Evolutionary conservation across 2,797 vertebrate species (phyloP), one percentile per base, ranked within the genome.

Genomic region (Lindbergichthys nudifrons): DNA sequence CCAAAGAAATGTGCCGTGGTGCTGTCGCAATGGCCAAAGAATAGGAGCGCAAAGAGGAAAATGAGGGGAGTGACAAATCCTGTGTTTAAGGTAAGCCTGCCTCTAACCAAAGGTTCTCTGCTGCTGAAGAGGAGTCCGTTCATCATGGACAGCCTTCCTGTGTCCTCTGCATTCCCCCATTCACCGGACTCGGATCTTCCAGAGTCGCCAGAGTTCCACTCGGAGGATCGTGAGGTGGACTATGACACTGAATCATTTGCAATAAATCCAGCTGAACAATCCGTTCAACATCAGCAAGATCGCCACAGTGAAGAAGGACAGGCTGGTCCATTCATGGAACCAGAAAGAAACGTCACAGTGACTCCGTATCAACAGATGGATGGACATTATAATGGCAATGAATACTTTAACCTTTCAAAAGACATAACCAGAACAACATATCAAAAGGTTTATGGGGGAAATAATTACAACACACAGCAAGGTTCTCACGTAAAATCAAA

Each of bases 71-170:
- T 9, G 48, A 65, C 26, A 10, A 15, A 75, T 6, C 70, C 92
- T n/a, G 85, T 92, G 72, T 95, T 95, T 70, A 93, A 84, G 56
- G 91, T 95, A 73, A 93, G 88, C 75, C 65, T 94, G 64, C 89
- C 90, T 21, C 36, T 93, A 54, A 80, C n/a, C 43, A 23, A 83
- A 65, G 89, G 91, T 30, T 45, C 75, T 0, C 6, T 93, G 45
- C 79, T 94, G 26, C 70, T 95, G 75, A 48, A 92, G 87, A 93
- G 94, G 87, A 85, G 41, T 0, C 77, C 88, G 15, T 91, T 92
- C 77, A 81, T 69, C 42, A 7, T 0, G 26, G 70, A 85, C 45
- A 21, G 3, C 50, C 16, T 59, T 30, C 58, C 59, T 5, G 42
- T 13, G 21, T 54, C 67, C 5, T 11, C 60, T 14, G 18, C 14